A percentile compares a stretch with the other conserved stretches of the same genome.
phyloP scores from a whole-genome alignment of 1,140 invertebrate species.

The Drosophila mayri region DNA sequence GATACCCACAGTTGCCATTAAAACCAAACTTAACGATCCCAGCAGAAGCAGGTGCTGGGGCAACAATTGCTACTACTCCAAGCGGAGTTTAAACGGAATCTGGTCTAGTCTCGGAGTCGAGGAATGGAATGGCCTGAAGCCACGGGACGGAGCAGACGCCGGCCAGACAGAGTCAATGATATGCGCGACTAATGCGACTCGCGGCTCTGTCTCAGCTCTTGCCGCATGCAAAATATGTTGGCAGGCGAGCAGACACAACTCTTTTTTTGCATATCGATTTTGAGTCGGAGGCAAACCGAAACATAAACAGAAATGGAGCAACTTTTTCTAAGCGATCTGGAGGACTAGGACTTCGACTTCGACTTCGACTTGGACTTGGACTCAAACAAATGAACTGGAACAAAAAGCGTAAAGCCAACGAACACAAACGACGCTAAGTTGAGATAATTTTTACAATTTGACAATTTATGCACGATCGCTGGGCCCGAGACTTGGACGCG shows the following conservation, averaged over 20 bases:
- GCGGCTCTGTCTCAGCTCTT: conserved; percentile 43
- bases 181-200: conserved; percentile 72
- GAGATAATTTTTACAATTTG: conserved; percentile 83
- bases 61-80: conserved; percentile 45
- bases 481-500: conserved; percentile 27
- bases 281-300: conserved; percentile 37
- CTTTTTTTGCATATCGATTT: conserved; percentile 68
- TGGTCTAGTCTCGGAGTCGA: conserved; percentile 24
- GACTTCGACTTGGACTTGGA: conserved; percentile 30
- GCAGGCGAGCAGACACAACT: conserved; percentile 18
- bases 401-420: conserved; percentile 40
- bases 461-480: conserved; percentile 81
- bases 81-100: conserved; percentile 28
- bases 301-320: conserved; percentile 73
- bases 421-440: conserved; percentile 70
- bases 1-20: background rate
- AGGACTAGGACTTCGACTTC: conserved; percentile 7
- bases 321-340: conserved; percentile 39
- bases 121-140: conserved; percentile 12
- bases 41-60: conserved; percentile 63
- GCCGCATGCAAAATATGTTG: conserved; percentile 71
- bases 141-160: conserved; percentile 19
- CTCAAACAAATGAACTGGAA: conserved; percentile 55
- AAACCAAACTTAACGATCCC: conserved; percentile 56
- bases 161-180: conserved; percentile 61